Evolutionary conservation across 2,797 vertebrate species (phyloP).

Genomic region (Glyptemys insculpta): DNA sequence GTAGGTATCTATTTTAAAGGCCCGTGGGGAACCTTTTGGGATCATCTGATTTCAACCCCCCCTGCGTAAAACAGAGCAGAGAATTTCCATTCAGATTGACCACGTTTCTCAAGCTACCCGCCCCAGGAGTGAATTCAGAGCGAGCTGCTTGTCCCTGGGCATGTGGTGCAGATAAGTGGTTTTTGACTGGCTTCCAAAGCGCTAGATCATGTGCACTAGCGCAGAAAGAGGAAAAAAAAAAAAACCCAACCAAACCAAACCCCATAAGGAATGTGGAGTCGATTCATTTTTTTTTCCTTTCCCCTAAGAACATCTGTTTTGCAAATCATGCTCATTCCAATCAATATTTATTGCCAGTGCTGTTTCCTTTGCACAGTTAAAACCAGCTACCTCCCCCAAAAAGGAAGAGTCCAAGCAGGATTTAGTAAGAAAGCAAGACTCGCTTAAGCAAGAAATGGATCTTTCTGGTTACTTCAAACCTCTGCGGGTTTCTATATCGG

Average conservation of each 20-base stretch:
- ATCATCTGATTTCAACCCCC: not conserved
- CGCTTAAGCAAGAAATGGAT: not conserved
- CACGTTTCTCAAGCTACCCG: not conserved
- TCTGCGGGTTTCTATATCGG: accelerated
- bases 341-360: conserved; percentile 75
- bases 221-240: not conserved
- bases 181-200: not conserved
- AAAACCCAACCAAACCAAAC: not conserved
- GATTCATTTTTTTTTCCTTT: not conserved
- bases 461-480: not conserved
- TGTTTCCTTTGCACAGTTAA: conserved; percentile 73
- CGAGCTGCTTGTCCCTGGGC: not conserved
- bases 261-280: conserved; percentile 2
- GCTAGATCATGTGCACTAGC: not conserved
- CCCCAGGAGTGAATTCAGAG: not conserved
- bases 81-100: not conserved
- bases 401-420: conserved; percentile 46
- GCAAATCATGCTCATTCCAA: conserved; percentile 78
- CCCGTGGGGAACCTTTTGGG: not conserved
- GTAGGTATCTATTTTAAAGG: not conserved
- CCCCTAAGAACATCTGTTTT: conserved; percentile 82
- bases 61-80: accelerated
- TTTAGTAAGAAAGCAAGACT: not conserved
- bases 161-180: not conserved
- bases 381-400: conserved; percentile 47